Evolutionary conservation across 1,140 invertebrate genomes (phyloP), one percentile per base, ranked within the genome.

Genomic region (Theocolax elegans): DNA sequence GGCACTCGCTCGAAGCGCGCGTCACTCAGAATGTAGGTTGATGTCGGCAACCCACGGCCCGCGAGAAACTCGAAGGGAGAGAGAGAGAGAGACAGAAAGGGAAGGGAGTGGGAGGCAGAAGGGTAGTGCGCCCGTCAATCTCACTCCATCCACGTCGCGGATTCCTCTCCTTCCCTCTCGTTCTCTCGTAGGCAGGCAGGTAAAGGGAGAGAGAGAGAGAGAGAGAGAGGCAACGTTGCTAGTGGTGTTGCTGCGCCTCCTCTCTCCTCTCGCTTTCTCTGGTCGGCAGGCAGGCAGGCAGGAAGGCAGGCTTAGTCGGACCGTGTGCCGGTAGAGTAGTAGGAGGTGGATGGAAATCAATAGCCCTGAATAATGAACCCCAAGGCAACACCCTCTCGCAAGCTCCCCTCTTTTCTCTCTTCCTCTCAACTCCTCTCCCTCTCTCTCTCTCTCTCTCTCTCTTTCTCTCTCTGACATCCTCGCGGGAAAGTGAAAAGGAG

Each of bases 291-390:
- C n/a, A n/a, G n/a, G n/a, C n/a, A n/a, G n/a, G n/a, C n/a, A n/a
- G n/a, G n/a, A 15, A 10, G 19, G n/a, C 19, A 25, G n/a, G n/a
- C 13, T 27, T 72, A 66, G 72, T 71, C 48, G 44, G 59, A 48
- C n/a, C 35, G 12, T 27, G 63, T 42, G 54, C 64, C 8, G 54
- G 9, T 42, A 4, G 12, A 44, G 53, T 70, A 42, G 23, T 49
- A 79, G 75, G 78, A 76, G 76, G 72, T 79, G 75, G 81, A 81
- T 81, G 77, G 79, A 82, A 82, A 82, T 82, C 80, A 81, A 80
- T 81, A 81, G 80, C 75, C 78, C 76, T 80, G 79, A 82, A 81
- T 82, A 81, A 81, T 81, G 78, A 81, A 81, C 75, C 81, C 77
- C 77, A 79, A 56, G 74, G 76, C 72, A 75, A 74, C 64, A 56